Evolutionary conservation across 2,888 invertebrate genomes (phyloP), one percentile per base, ranked within the genome.

Genomic region (Lycia hirtaria): DNA sequence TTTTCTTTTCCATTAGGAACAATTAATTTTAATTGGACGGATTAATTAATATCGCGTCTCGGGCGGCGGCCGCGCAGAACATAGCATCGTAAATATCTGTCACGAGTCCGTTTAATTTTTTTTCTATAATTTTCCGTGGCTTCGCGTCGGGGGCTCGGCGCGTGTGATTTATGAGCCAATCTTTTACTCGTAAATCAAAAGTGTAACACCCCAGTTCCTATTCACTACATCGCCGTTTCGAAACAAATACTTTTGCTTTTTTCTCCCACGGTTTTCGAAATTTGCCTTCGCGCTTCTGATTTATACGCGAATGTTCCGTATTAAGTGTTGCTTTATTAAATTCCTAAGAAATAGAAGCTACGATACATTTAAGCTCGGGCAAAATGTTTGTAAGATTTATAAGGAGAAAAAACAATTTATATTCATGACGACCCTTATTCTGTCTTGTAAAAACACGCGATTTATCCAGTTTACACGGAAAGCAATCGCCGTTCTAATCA

Each of bases 101-200:
- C 67, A 65, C 66, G 63, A 68, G 69, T 66, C 61, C 63, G 68
- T 75, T 76, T 72, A 70, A 73, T 78, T 78, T 78, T 70, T 76
- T 78, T 71, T 70, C 64, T 74, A 67, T 75, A 79, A 78, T 80
- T 81, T 81, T 78, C 75, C 75, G 68, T 63, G 64, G 66, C 66
- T 65, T 60, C 70, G 67, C 72, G 78, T 76, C 80, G 67, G 68
- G 68, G 52, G 52, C 48, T 28, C 64, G 64, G 64, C 60, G 68
- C 72, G 68, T 65, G 71, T 87, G 90, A 89, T 90, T 89, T 88
- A 90, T 81, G 84, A 78, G 60, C 72, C 79, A 82, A 88, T 87
- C 88, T 89, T 87, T 85, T 81, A 77, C 75, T 78, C 86, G 82
- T 91, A 88, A 89, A 90, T 91, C 89, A 89, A 80, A 80, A 80